Percentiles rank a stretch among this genome's conserved stretches.
These are phyloP conservation scores for Agapornis roseicollis DNA, from an alignment of 2,113 vertebrate genomes.

Conservation along the genomic window DNA sequence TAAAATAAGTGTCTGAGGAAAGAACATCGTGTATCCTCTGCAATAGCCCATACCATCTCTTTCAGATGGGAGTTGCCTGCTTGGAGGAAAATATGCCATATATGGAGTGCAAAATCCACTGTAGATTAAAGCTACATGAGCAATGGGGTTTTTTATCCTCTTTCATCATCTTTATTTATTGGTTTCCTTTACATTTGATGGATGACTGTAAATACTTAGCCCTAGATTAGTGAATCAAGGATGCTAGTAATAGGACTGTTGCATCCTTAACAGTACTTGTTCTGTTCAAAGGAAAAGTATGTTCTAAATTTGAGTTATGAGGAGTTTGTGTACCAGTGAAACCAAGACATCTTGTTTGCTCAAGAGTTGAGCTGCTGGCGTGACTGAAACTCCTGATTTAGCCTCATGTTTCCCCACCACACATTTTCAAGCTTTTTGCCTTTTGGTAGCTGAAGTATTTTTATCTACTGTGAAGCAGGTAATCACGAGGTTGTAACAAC, in stretches of 20 bases:
- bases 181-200: background rate
- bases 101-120: background rate
- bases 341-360: background rate
- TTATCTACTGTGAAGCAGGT: background rate
- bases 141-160: background rate
- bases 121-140: background rate
- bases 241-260: background rate
- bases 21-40: background rate
- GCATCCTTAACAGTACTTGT: background rate
- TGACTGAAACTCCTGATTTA: background rate
- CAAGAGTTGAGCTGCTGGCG: background rate
- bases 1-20: background rate
- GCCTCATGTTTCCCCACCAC: background rate
- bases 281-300: background rate
- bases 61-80: fast-evolving
- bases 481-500: background rate
- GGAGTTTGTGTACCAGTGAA: background rate
- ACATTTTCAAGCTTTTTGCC: background rate
- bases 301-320: background rate
- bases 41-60: fast-evolving
- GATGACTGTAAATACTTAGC: background rate
- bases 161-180: background rate
- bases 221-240: background rate
- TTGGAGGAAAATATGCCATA: background rate
- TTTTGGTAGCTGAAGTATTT: background rate